phyloP scores from a whole-genome alignment of 2,888 invertebrate genomes.

The Scaptomyza flava region DNA sequence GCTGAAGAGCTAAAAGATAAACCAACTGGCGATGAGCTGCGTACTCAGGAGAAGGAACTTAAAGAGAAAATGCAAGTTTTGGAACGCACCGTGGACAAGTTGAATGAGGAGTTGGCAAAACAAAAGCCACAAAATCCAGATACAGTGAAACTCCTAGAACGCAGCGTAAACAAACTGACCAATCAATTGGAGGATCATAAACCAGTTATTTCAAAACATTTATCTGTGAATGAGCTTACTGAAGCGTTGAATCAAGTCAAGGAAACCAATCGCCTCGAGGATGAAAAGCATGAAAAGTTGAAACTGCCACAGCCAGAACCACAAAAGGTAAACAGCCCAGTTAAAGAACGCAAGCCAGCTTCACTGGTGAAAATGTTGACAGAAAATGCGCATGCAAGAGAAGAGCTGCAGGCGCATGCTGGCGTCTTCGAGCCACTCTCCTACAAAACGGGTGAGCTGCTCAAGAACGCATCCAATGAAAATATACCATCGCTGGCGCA shows the following conservation, averaged over 20 bases:
- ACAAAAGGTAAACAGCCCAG: conserved; percentile 10
- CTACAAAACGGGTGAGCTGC: conserved; percentile 78
- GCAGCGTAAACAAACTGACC: conserved; percentile 84
- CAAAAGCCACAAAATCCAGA: conserved; percentile 80
- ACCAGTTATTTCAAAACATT: conserved; percentile 76
- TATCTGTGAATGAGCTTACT: conserved; percentile 79
- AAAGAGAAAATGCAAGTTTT: conserved; percentile 81
- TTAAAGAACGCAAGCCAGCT: conserved; percentile 47
- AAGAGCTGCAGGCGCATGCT: conserved; percentile 67
- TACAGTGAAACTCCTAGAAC: conserved; percentile 80
- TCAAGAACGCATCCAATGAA: conserved; percentile 34
- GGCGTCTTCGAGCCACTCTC: conserved; percentile 81
- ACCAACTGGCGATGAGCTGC: conserved; percentile 77
- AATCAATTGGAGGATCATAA: conserved; percentile 84
- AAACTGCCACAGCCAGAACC: conserved; percentile 12
- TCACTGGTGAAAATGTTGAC: conserved; percentile 75
- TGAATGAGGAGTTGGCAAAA: conserved; percentile 84
- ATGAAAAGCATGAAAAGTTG: conserved; percentile 12
- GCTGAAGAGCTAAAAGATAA: conserved; percentile 81
- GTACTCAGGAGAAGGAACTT: conserved; percentile 80
- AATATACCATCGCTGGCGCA: conserved; percentile 49
- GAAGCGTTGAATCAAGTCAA: conserved; percentile 85
- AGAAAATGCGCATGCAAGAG: conserved; percentile 64
- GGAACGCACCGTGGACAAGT: conserved; percentile 84
- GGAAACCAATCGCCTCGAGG: conserved; percentile 57